Evolutionary conservation across 2,113 vertebrate genomes (phyloP), one percentile per base, ranked within the genome.

Genomic region (Xenopus laevis): DNA sequence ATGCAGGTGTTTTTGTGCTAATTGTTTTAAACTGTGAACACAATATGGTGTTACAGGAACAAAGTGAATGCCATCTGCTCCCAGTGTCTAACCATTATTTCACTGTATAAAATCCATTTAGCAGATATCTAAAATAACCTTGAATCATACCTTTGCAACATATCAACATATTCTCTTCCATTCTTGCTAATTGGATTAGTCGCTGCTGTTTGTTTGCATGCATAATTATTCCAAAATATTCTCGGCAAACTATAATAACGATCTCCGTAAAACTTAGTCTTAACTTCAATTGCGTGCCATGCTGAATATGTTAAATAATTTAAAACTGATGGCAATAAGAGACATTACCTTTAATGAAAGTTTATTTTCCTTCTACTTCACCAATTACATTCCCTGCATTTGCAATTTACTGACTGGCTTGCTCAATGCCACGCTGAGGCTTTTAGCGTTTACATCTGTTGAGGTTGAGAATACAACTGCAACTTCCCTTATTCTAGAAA

Each of bases 101-200:
- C 47, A 65, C 65, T 73, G 33, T 73, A 66, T 73, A 40, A 60
- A 66, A 58, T 66, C 7, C 50, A 46, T 53, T 66, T 73, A 58
- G 44, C 65, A 66, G 53, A 66, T 66, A 66, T 58, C 52, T 58
- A 3, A 66, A 70, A 73, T 73, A 65, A 73, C 71, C 71, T 73
- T 65, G 71, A 66, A 66, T 66, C 46, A 65, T 73, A 58, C 18
- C 30, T 8, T 17, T 13, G 18, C 10, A 73, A 63, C 52, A 59
- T 58, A 66, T 66, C 10, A 73, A 63, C 52, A 59, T 58, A 66
- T 66, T 73, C 57, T 13, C n/a, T 57, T 59, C 13, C 52, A 23
- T 73, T 59, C 16, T 58, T 73, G 63, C 27, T 73, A 59, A 66
- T 40, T 58, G 33, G 52, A 66, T 65, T 27, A 73, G 71, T 58